Evolutionary conservation across 2,888 invertebrate species (phyloP), one percentile per base, ranked within the genome.

Genomic region (Hecatera dysodea): DNA sequence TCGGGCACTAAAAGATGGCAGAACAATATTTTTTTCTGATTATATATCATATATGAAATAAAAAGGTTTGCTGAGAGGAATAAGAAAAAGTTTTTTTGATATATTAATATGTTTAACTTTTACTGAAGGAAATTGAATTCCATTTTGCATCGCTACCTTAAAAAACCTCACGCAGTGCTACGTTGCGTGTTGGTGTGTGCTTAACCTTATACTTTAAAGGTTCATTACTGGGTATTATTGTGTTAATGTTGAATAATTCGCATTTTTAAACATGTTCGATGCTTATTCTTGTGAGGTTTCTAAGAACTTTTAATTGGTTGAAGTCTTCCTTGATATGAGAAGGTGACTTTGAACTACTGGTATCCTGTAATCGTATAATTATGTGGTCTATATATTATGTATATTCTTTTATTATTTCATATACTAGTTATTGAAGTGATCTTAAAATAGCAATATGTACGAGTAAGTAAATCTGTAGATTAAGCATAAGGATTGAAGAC

Each of bases 221-320:
- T 52, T 77, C 57, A 73, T 79, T 76, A 67, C 36, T 50, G 55
- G 52, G 48, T 39, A 70, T 78, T 63, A 63, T 72, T 64, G 69
- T 63, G 59, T 66, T 73, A 63, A 74, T 82, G 65, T 46, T 66
- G 36, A 75, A 82, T 77, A 64, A 55, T 70, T 77, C 60, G 36
- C 67, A 75, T 83, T 60, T 74, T 72, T 69, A 19, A 60, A 59
- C 27, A 57, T 29, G 46, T 50, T 19, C 6, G 17, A 60, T 11
- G 24, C 7, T 46, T 62, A 46, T 66, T 78, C 44, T 53, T 17
- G 36, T 17, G 1, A 15, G 8, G 39, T 62, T n/a, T 62, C 71
- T 77, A 33, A 77, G 61, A 48, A 52, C 9, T 46, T 22, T n/a
- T 57, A 39, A 62, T 62, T 46, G 44, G 15, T 44, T 61, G 1